Conservation (phyloP, 2,888 invertebrate genomes). For the Cryptocephalus moraei region DNA sequence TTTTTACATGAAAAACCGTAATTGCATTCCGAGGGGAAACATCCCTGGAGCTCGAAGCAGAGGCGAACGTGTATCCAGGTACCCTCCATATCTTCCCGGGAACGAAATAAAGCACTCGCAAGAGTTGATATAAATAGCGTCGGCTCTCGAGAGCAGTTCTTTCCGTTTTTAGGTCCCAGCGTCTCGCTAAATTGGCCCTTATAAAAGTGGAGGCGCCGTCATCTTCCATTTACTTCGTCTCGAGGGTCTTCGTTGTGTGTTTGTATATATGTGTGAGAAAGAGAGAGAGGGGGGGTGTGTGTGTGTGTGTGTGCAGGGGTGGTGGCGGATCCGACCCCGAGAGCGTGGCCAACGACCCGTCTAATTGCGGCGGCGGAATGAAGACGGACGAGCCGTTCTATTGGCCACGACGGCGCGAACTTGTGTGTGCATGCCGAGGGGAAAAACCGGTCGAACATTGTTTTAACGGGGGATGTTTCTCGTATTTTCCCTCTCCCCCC, state of each 20-base stretch:
- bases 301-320: neutral
- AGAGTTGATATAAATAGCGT: no score
- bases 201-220: constrained; percentile 1
- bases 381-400: constrained; percentile 59
- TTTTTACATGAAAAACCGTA: no score
- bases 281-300: neutral
- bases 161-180: constrained; percentile 5
- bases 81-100: no score
- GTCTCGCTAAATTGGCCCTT: constrained; percentile 8
- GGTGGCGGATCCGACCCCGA: no score
- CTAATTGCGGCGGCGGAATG: constrained; percentile 60
- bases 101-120: no score
- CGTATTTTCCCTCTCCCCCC: neutral
- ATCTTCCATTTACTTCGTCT: neutral
- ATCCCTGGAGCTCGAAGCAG: no score
- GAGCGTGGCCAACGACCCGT: constrained; percentile 53
- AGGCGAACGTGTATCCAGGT: no score
- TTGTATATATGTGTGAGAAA: neutral
- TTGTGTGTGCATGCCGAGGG: constrained; percentile 5
- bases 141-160: constrained; percentile 2
- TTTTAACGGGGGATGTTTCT: neutral
- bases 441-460: neutral
- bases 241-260: neutral
- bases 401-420: constrained; percentile 44
- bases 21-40: no score